Conservation (phyloP, 2,888 invertebrate genomes). For the Ditula angustiorana region DNA sequence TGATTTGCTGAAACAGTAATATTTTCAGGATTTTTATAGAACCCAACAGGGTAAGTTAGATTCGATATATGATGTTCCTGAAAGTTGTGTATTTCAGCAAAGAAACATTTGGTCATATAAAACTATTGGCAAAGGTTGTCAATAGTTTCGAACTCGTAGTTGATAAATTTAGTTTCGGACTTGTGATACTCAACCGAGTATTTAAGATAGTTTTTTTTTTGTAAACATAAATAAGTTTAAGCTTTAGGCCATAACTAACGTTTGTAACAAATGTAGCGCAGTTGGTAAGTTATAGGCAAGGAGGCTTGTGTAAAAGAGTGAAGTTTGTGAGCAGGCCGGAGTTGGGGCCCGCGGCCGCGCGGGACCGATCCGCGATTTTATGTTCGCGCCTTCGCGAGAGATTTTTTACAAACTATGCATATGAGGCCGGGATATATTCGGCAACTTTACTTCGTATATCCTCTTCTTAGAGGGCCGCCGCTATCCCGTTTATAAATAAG, state of each 20-base stretch:
- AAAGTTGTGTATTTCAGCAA: too few relatives aligned
- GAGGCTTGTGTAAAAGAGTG: conserved; percentile 42
- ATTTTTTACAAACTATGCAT: conserved; percentile 71
- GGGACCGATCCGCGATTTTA: conserved; percentile 65
- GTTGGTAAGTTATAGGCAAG: conserved; percentile 41
- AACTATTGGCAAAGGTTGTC: too few relatives aligned
- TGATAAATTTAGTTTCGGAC: too few relatives aligned
- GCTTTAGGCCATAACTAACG: conserved; percentile 28
- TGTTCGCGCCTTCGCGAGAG: conserved; percentile 60
- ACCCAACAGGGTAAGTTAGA: too few relatives aligned
- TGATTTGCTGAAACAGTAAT: too few relatives aligned
- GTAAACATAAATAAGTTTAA: background rate
- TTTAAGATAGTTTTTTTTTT: too few relatives aligned
- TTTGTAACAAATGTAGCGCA: conserved; percentile 46
- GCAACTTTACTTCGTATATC: conserved; percentile 52
- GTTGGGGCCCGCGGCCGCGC: conserved; percentile 46
- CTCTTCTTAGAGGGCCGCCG: conserved; percentile 47
- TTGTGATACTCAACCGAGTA: too few relatives aligned
- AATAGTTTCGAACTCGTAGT: too few relatives aligned
- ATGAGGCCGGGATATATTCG: conserved; percentile 54
- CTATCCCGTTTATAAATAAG: conserved; percentile 34
- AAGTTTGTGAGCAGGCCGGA: conserved; percentile 42
- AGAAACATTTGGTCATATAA: too few relatives aligned
- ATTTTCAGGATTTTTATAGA: too few relatives aligned
- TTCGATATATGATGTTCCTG: too few relatives aligned